A percentile compares a stretch with the other conserved stretches of the same genome.
phyloP scores from a whole-genome alignment of 2,888 invertebrate species.

The Sinodicranocentrus sp. region DNA sequence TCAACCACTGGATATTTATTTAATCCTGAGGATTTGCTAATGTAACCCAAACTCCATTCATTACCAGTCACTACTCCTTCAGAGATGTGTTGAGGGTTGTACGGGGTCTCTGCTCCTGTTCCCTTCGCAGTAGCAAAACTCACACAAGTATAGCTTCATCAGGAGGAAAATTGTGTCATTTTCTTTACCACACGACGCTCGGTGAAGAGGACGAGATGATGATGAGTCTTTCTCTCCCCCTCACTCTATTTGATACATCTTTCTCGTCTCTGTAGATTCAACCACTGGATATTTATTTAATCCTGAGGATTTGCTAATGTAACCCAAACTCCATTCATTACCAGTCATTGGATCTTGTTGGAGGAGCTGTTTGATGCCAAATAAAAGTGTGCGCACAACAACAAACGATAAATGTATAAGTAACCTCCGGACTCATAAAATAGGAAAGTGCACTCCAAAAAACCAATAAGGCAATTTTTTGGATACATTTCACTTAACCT shows the following conservation, averaged over 20 bases:
- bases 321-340: constrained; percentile 57
- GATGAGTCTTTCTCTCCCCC: constrained; percentile 23
- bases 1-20: constrained; percentile 56
- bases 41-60: constrained; percentile 57
- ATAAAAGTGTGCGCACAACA: constrained; percentile 43
- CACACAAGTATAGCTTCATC: constrained; percentile 61
- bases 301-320: constrained; percentile 49
- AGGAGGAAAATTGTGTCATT: constrained; percentile 61
- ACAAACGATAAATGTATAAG: constrained; percentile 45
- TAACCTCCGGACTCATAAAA: constrained; percentile 23
- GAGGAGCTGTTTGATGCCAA: constrained; percentile 27
- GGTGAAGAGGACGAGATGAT: background rate
- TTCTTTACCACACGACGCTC: constrained; percentile 20
- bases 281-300: constrained; percentile 58
- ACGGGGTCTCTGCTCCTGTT: background rate
- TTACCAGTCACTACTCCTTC: constrained; percentile 50
- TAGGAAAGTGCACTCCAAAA: constrained; percentile 50
- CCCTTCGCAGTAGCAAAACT: constrained; percentile 11
- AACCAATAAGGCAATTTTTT: background rate
- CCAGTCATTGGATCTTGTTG: constrained; percentile 50
- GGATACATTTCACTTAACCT: constrained; percentile 13
- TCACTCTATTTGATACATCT: constrained; percentile 1
- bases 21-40: constrained; percentile 50
- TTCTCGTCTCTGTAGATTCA: constrained; percentile 35
- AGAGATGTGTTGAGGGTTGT: constrained; percentile 29